Conservation (phyloP, 2,888 invertebrate species). For the Charanyca ferruginea region DNA sequence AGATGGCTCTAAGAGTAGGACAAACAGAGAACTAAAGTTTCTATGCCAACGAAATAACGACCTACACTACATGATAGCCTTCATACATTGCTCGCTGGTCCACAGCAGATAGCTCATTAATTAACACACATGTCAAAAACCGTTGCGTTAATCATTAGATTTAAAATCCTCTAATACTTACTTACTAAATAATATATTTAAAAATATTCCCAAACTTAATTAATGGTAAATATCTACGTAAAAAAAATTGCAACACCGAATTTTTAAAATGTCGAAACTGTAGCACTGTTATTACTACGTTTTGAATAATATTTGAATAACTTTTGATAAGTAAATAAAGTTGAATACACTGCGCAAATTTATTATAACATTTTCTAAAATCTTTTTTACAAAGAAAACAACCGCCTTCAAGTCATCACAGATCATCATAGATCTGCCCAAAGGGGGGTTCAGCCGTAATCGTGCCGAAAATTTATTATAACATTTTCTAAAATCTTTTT, state of each 20-base stretch:
- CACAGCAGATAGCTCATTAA: background rate
- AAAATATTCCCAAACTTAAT: conserved; percentile 1
- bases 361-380: no score
- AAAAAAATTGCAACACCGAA: background rate
- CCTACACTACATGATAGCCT: background rate
- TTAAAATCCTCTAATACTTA: background rate
- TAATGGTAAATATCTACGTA: background rate
- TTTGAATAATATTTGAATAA: background rate
- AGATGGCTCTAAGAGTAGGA: no score
- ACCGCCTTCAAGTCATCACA: no score
- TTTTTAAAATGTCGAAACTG: conserved; percentile 14
- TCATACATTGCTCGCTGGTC: background rate
- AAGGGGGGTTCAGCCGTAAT: no score
- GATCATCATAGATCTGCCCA: no score
- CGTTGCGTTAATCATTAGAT: background rate
- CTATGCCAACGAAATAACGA: background rate
- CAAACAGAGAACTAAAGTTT: no score
- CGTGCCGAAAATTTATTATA: no score
- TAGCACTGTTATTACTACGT: background rate
- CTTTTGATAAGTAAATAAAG: no score
- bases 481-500: no score
- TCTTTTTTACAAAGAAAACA: no score
- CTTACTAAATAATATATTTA: background rate
- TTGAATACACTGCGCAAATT: no score
- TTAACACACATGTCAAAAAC: conserved; percentile 1